Base-by-base conservation (phyloP, 1,140 invertebrate species). In the Oncopeltus fasciatus region DNA sequence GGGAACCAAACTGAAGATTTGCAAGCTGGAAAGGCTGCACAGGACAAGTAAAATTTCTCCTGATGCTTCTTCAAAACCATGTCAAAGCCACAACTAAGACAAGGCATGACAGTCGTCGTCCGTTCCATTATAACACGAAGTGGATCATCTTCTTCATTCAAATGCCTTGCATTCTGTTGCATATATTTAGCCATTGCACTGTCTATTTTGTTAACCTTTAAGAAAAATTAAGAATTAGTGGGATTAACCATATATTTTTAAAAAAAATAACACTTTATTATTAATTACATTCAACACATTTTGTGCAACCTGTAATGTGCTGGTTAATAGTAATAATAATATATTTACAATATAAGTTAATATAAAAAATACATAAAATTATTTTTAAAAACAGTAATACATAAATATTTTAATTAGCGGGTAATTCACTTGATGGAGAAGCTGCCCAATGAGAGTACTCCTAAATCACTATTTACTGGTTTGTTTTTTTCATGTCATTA, bases 1-100 rank as follows among this genome's bases (percentile, higher is more conserved):
- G 85, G 81, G 43, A 95, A 75, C 91, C 92, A 95, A 31, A 93
- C 76, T 0, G 79, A 81, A 71, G 85, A 84, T 68, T 80, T 86
- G 72, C 93, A 96, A 0, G 76, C 73, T 0, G 92, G 92, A 74
- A 77, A 95, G 1, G 80, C 81, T 59, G 79, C 75, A 73, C 92
- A 96, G 14, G 81, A 77, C 12, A 95, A 78, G 68, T 79, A 93
- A 68, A 81, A 86, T 24, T 83, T 83, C 46, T 81, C 80, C 70
- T 81, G 81, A 69, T 81, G 85, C 1, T 78, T 75, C 65, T 79
- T 83, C 0, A 94, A 63, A 0, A 78, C 72, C 81, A 95, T 84
- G 46, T 85, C 80, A 11, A 75, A 72, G 3, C 78, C 76, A 74
- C 92, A 95, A 68, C 83, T 83, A 0, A 86, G 83, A 75, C 92